Percentiles rank a stretch among this genome's conserved stretches.
These are phyloP conservation scores for human DNA, from an alignment of 2,113 vertebrate genomes.

Conservation along the genomic window DNA sequence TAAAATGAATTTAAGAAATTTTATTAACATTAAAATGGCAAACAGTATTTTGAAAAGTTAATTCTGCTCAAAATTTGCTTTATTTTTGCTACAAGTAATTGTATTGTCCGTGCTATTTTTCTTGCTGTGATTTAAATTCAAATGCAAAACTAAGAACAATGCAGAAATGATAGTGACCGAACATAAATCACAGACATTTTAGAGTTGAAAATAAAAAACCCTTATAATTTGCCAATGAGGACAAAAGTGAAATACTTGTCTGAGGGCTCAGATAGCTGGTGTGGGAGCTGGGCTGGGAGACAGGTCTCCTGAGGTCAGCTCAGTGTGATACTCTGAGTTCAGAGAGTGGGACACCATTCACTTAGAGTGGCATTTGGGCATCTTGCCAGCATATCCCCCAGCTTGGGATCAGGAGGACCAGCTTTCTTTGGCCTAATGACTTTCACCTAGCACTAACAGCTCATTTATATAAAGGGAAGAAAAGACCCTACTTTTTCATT, in stretches of 20 bases:
- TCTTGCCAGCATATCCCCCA: neutral
- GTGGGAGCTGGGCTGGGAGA: slow-evolving; percentile 57
- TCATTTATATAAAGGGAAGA: slow-evolving; percentile 65
- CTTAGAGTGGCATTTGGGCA: slow-evolving; percentile 3
- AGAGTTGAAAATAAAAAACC: neutral
- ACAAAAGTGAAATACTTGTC: slow-evolving; percentile 54
- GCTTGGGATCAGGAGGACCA: neutral
- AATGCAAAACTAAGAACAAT: slow-evolving; percentile 44
- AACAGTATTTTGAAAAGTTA: slow-evolving; percentile 44
- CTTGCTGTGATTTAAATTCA: slow-evolving; percentile 37
- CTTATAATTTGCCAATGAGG: slow-evolving; percentile 38
- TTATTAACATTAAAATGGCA: neutral
- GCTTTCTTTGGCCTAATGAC: slow-evolving; percentile 3
- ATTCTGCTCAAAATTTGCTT: slow-evolving; percentile 34
- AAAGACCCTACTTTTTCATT: slow-evolving; percentile 48
- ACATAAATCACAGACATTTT: slow-evolving; percentile 58
- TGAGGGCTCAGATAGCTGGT: slow-evolving; percentile 41
- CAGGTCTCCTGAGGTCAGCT: slow-evolving; percentile 36
- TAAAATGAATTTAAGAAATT: neutral
- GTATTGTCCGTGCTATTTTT: neutral
- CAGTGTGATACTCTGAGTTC: slow-evolving; percentile 51
- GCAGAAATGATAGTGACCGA: neutral
- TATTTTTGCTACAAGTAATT: neutral
- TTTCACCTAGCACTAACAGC: slow-evolving; percentile 55
- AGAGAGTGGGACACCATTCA: neutral